Evolutionary conservation across 64 coral and sea anemone species (phyloP), one percentile per base, ranked within the genome.

Genomic region (Platygyra sinensis): DNA sequence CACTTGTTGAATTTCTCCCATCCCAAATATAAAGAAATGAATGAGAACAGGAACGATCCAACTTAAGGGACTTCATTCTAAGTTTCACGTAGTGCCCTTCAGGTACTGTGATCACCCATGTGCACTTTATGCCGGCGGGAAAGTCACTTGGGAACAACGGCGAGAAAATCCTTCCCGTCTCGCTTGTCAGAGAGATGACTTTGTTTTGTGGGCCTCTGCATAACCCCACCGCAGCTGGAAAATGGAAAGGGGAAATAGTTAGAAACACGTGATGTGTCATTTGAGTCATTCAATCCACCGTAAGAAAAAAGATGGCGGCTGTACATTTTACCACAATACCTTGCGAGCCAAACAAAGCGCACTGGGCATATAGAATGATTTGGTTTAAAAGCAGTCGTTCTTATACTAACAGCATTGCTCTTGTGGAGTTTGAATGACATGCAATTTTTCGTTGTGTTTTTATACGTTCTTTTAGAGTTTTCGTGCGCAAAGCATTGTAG

Each of bases 91-190:
- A 64, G 30, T 36, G 54, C 65, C 75, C 87, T 36, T 89, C 52
- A 38, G 74, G 74, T 33, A n/a, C 87, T 16, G 87, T 89, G 12
- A 89, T 89, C 22, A 76, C 19, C 87, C 87, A 89, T 0, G 72
- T 78, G 20, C 87, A 89, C 10, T 25, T 38, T 19, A 67, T 89
- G 30, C 60, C 46, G 30, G 20, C 8, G 3, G 87, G 60, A 17
- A 50, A 39, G 24, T 15, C 13, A 1, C 57, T 62, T 10, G 86
- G 86, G 13, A 74, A 77, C 32, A 60, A 15, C 5, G 86, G 86
- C 29, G 73, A 77, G 11, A 61, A 77, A 20, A 88, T 39, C 3
- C 75, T 20, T n/a, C 75, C 75, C 8, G 8, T 24, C 39, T 18
- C 17, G 11, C 51, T 75, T 5, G 32, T 75, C 17, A 39, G 30